Evolutionary conservation across 2,888 invertebrate genomes (phyloP).

Genomic region (Caenorhabditis sp.): DNA sequence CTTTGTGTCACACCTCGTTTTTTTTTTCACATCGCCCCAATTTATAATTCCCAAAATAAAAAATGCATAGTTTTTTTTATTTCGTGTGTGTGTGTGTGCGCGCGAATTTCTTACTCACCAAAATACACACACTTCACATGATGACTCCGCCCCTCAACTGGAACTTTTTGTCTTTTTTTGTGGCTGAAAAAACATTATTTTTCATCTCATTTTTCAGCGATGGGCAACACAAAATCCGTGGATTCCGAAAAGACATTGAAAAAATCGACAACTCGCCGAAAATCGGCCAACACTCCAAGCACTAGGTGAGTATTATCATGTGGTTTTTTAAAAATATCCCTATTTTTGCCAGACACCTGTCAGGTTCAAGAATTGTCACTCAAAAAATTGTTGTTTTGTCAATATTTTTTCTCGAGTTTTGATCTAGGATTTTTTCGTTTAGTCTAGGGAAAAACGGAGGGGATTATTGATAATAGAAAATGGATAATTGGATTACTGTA

Average conservation of each 20-base stretch:
- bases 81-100: no score
- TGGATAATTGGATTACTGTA: no score
- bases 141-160: constrained; percentile 3
- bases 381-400: not conserved
- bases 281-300: constrained; percentile 34
- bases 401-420: no score
- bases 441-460: no score
- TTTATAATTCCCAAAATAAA: not conserved
- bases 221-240: constrained; percentile 5
- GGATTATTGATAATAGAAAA: no score
- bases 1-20: not conserved
- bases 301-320: constrained; percentile 17
- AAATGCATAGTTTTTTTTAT: constrained; percentile 8
- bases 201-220: not conserved
- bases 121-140: not conserved
- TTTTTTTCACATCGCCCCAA: constrained; percentile 4
- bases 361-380: no score
- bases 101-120: no score
- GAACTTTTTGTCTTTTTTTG: constrained; percentile 14
- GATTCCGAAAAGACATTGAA: not conserved
- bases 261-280: constrained; percentile 26
- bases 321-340: not conserved
- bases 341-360: not conserved
- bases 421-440: not conserved
- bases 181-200: no score